These are phyloP conservation scores for Helicorthomorpha holstii DNA, from an alignment of 1,140 invertebrate genomes.

Conservation along the genomic window DNA sequence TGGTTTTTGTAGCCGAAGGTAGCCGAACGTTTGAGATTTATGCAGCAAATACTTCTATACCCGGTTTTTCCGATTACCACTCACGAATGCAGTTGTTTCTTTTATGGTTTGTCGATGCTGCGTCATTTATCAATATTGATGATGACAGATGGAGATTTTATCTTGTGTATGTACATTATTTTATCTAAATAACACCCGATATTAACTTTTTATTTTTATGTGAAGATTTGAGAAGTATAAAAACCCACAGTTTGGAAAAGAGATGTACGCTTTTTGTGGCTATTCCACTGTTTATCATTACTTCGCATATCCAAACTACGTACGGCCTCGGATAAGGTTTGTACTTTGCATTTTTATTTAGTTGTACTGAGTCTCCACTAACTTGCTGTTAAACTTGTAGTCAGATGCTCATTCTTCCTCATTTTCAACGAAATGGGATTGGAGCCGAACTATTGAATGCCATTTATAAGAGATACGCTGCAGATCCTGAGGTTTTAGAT, in stretches of 20 bases:
- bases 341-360: neutral
- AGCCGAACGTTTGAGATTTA: conserved; percentile 59
- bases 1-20: conserved; percentile 6
- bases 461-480: conserved; percentile 58
- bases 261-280: conserved; percentile 58
- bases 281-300: conserved; percentile 88
- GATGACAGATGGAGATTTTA: conserved; percentile 86
- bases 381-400: conserved; percentile 25
- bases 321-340: conserved; percentile 57
- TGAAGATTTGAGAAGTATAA: conserved; percentile 79
- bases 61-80: conserved; percentile 63
- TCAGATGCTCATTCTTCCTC: conserved; percentile 76
- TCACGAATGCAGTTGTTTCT: conserved; percentile 75
- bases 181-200: neutral
- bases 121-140: conserved; percentile 76
- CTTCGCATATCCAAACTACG: conserved; percentile 76
- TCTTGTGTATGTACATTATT: conserved; percentile 49
- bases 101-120: conserved; percentile 88
- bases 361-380: neutral
- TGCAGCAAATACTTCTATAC: conserved; percentile 43
- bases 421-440: conserved; percentile 67
- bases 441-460: conserved; percentile 55
- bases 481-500: conserved; percentile 52
- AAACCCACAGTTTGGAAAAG: conserved; percentile 37
- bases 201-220: conserved; percentile 11